These are phyloP conservation scores for Strigamia maritima DNA, from an alignment of 2,888 invertebrate genomes.

Conservation along the genomic window DNA sequence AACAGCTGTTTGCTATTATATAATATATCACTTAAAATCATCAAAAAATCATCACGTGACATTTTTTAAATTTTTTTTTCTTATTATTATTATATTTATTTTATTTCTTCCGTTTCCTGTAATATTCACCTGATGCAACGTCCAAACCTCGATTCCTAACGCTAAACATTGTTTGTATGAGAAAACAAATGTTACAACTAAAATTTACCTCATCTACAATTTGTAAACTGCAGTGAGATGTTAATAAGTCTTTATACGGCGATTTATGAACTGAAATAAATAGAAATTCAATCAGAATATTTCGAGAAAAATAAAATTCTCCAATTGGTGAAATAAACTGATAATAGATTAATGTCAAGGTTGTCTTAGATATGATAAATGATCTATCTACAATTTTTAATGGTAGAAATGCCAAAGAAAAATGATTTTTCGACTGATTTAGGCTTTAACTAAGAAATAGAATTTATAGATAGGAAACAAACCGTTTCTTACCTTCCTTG, in stretches of 20 bases:
- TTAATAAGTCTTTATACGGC: neutral
- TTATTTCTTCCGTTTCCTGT: neutral
- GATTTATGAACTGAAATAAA: neutral
- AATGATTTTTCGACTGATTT: neutral
- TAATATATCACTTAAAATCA: neutral
- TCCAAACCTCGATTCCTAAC: neutral
- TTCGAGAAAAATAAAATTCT: neutral
- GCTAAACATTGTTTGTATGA: neutral
- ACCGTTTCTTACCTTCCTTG: constrained; percentile 69
- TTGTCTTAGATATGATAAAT: neutral
- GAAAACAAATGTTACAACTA: neutral
- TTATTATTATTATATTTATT: neutral
- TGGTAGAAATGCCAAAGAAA: neutral
- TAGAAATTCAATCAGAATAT: neutral
- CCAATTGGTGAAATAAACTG: neutral
- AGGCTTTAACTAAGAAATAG: neutral
- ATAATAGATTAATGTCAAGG: neutral
- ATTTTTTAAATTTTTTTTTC: neutral
- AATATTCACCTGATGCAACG: neutral
- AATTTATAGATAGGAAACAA: neutral
- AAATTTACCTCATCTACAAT: neutral
- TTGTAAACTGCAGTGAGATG: neutral
- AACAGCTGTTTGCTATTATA: constrained; percentile 1
- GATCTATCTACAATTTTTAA: no score
- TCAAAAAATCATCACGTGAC: neutral